These are phyloP conservation scores for Capitulum mitella DNA, from an alignment of 2,888 invertebrate genomes.

Conservation along the genomic window DNA sequence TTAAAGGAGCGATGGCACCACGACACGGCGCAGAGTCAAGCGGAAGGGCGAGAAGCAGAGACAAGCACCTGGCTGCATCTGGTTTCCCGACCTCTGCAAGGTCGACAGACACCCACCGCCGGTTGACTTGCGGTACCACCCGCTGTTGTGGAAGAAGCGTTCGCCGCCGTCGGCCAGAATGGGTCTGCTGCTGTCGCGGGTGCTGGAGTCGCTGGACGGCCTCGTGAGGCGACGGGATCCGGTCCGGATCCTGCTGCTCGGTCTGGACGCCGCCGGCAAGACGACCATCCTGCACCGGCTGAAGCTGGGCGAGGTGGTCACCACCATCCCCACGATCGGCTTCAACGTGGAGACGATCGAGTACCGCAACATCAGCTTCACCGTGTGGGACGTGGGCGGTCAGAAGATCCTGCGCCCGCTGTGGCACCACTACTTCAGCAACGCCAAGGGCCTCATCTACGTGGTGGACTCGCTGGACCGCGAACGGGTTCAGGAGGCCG, in stretches of 20 bases:
- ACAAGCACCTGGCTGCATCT: not conserved
- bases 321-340: conserved; percentile 24
- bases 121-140: no score
- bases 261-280: conserved; percentile 18
- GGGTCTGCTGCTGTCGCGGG: conserved; percentile 7
- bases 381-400: not conserved
- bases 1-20: not conserved
- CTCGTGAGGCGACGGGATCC: not conserved
- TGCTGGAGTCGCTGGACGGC: not conserved
- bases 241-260: conserved; percentile 6
- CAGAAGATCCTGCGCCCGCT: not conserved
- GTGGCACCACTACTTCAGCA: conserved; percentile 7
- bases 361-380: conserved; percentile 5
- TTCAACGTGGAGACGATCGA: conserved; percentile 19
- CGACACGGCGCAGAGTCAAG: not conserved
- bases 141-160: no score
- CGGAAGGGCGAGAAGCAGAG: not conserved
- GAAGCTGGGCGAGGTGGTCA: conserved; percentile 15
- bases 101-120: not conserved
- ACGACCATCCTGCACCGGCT: conserved; percentile 17
- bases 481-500: not conserved
- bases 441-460: conserved; percentile 1
- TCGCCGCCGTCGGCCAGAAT: not conserved
- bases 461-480: conserved; percentile 6
- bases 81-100: not conserved